Base-by-base conservation (phyloP, 2,797 vertebrate genomes). In the Oophaga sylvatica region DNA sequence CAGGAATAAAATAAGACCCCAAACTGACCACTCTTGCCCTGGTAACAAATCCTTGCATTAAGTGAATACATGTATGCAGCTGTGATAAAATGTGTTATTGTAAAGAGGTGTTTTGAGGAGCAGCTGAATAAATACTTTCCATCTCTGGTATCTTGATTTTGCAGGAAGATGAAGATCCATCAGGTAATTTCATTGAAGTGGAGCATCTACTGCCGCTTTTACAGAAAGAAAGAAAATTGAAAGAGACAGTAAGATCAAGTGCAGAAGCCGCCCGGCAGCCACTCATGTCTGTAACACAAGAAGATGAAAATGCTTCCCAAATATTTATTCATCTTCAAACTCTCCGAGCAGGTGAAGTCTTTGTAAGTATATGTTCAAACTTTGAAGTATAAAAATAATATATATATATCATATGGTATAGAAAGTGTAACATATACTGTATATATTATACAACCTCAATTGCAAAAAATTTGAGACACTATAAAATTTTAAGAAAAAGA, bases 301-400 rank as follows among this genome's bases (percentile, higher is more conserved):
- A 45, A 65, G 41, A 45, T 57, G 83, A 87, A 29, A 5, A 26
- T 5, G 1, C 10, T 0, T 0, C 48, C 62, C 75, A 86, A 20
- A 88, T n/a, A 12, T 81, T 41, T 0, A 1, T 87, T 88, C 1
- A 22, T 45, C 63, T n/a, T 62, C 48, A 81, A 83, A n/a, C 48
- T 83, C 29, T 92, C 57, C 1, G 0, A 89, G 41, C 79, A 59
- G 7, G 0, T n/a, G 90, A 26, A 84, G 31, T 90, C 13, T 91
- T 90, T 91, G 89, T 53, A 90, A 91, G 56, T 83, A 83, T 13
- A 68, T 77, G 63, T 26, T 41, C 0, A 80, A n/a, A 26, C 22
- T n/a, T 56, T 77, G 16, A n/a, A 35, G 41, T 70, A 22, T 77
- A 48, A 5, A 2, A 19, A 17, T 19, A 2, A 67, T 26, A 8